Conservation (phyloP, 2,113 vertebrate genomes). For the Engraulis encrasicolus region DNA sequence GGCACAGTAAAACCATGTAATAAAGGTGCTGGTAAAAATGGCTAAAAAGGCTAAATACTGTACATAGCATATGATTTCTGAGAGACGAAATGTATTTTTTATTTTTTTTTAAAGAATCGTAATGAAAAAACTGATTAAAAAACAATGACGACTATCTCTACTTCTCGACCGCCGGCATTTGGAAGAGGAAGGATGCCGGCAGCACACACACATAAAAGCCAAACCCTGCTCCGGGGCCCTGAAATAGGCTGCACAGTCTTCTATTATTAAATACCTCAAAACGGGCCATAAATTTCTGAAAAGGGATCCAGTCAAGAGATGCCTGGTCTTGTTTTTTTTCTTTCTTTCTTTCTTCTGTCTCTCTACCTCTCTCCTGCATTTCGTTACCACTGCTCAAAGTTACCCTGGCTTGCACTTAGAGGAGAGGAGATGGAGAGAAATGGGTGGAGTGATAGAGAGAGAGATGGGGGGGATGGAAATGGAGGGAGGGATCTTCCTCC, state of each 20-base stretch:
- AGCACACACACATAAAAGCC: background rate
- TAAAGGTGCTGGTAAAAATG: no score
- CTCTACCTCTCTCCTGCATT: no score
- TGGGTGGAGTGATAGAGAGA: no score
- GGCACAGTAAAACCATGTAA: no score
- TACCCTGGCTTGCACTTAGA: background rate
- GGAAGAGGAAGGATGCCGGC: background rate
- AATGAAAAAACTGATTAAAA: background rate
- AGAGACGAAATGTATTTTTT: no score
- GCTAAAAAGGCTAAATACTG: no score
- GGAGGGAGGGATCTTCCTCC: no score
- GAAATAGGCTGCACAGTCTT: background rate
- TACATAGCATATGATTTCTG: no score
- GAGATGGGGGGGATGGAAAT: no score
- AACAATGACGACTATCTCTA: background rate
- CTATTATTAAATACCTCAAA: constrained; percentile 10
- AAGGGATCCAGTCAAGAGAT: background rate
- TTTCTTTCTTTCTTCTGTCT: no score
- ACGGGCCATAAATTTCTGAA: constrained; percentile 1
- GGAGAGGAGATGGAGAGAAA: background rate
- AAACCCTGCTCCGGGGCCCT: background rate
- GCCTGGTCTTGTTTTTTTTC: background rate
- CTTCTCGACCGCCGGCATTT: background rate
- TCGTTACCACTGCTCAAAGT: background rate
- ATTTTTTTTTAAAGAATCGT: no score